Conservation (phyloP, 1,140 invertebrate genomes). For the Leptinotarsa defecta region DNA sequence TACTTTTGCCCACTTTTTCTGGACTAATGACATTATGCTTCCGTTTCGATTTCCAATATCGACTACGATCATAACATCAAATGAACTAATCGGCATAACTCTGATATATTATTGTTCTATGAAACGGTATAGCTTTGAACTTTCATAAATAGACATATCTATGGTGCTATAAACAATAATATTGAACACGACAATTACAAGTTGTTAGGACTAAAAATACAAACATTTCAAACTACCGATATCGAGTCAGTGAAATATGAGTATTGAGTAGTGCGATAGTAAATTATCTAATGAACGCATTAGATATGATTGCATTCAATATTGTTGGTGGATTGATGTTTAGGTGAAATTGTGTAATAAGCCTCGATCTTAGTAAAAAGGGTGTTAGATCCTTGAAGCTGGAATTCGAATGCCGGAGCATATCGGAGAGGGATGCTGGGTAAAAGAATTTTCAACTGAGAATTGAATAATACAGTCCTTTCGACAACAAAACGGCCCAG, state of each 20-base stretch:
- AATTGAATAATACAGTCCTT: too few relatives aligned
- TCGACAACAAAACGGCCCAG: too few relatives aligned
- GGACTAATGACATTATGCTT: too few relatives aligned
- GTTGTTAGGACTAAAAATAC: neutral
- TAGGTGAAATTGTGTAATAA: neutral
- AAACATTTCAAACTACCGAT: neutral
- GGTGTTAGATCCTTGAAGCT: too few relatives aligned
- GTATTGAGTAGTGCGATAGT: neutral
- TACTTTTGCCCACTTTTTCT: too few relatives aligned
- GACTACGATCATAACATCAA: neutral
- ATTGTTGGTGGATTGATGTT: neutral
- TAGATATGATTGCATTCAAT: neutral
- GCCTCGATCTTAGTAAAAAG: too few relatives aligned
- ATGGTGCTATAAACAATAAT: neutral
- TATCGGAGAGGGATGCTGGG: too few relatives aligned
- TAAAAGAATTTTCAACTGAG: too few relatives aligned
- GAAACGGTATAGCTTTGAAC: neutral
- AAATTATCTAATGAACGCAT: too few relatives aligned
- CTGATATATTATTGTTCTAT: neutral
- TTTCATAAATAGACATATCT: neutral
- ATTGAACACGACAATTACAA: slow-evolving; percentile 8
- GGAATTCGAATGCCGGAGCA: too few relatives aligned
- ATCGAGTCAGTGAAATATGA: neutral
- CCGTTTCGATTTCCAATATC: neutral
- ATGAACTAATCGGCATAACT: neutral